Evolutionary conservation across 2,888 invertebrate species (phyloP), one percentile per base, ranked within the genome.

Genomic region (Tachina fera): DNA sequence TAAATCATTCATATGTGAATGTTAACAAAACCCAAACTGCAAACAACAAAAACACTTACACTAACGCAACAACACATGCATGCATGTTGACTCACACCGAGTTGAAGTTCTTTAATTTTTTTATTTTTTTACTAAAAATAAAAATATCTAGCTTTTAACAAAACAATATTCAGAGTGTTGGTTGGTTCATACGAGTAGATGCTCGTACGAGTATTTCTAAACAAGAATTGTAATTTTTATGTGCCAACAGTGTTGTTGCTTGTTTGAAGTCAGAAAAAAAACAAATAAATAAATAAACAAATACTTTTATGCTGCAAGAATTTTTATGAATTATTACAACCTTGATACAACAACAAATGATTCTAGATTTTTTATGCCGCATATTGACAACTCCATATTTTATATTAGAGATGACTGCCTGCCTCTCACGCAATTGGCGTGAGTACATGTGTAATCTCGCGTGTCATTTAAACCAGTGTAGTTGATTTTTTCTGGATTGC

Each of bases 1-100:
- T 71, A 61, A 83, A 61, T 83, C 79, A 86, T 78, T 86, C 86
- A 83, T 76, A 83, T 83, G 83, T 86, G 86, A 83, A 83, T 82
- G 71, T 70, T 81, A 22, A 49, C 45, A 67, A 70, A 76, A 58
- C 63, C n/a, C 13, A 39, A 65, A 63, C 43, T 47, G 11, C 31
- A 68, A 75, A 19, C 22, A 56, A 63, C 31, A 39, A 60, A 45
- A 47, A 53, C 39, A 39, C 39, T 51, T 41, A 13, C 31, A 31
- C 16, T 8, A 45, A 47, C 6, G 16, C 1, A 68, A 68, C 39
- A 41, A 22, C 39, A 60, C 39, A 60, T 61, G 16, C 43, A 19
- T 16, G 13, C 41, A 43, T 16, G 13, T 16, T 43, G 11, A 11
- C 19, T 31, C 16, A n/a, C 16, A 63, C 43, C 43, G 61, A 39